phyloP scores from a whole-genome alignment of 1,140 invertebrate genomes.

The Luehdorfia chinensis region DNA sequence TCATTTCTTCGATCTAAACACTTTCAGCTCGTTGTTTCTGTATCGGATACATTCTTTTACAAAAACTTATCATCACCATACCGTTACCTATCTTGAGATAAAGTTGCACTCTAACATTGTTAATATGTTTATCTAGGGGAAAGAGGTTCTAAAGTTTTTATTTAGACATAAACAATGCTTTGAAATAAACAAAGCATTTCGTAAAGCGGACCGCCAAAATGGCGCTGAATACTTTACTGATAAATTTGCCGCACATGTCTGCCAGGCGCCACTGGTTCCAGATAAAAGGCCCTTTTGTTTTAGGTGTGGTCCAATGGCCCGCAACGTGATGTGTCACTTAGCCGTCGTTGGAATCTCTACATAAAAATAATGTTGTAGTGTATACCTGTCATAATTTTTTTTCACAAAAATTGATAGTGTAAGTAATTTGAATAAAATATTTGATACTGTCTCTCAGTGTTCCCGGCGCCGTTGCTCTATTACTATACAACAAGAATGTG shows the following conservation, averaged over 20 bases:
- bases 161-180: background rate
- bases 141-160: slow-evolving; percentile 2
- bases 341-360: slow-evolving; percentile 15
- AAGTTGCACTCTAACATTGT: no score
- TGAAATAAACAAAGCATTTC: slow-evolving; percentile 7
- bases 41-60: no score
- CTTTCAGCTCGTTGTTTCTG: no score
- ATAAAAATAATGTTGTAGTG: slow-evolving; percentile 3
- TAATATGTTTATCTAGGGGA: background rate
- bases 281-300: slow-evolving; percentile 48
- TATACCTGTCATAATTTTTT: no score
- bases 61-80: no score
- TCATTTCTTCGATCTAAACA: no score
- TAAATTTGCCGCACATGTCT: slow-evolving; percentile 28
- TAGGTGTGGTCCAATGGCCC: slow-evolving; percentile 33
- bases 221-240: slow-evolving; percentile 30
- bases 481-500: no score
- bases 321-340: slow-evolving; percentile 33
- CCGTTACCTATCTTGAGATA: no score
- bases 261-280: slow-evolving; percentile 29
- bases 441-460: no score
- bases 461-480: no score
- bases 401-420: no score
- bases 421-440: no score
- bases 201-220: slow-evolving; percentile 30